Conservation (phyloP, 2,797 vertebrate genomes). For the Selene dorsalis region DNA sequence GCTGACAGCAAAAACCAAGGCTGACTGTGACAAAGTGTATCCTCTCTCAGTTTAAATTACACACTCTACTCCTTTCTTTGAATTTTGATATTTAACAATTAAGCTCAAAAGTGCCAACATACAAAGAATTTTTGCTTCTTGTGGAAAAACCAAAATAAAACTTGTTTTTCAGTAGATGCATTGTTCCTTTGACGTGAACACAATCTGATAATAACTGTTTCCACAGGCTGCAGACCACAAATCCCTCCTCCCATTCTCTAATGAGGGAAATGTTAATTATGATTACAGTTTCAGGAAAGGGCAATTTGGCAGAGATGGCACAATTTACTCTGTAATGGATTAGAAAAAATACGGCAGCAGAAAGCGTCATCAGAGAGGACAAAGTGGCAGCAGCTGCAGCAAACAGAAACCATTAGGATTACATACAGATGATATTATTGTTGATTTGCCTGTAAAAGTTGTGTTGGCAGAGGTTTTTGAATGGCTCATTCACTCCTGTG, state of each 20-base stretch:
- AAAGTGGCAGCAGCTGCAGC: conserved; percentile 8
- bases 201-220: conserved; percentile 17
- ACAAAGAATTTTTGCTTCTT: not conserved
- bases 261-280: conserved; percentile 56
- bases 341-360: conserved; percentile 20
- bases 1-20: not conserved
- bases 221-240: conserved; percentile 18
- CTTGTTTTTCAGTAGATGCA: not conserved
- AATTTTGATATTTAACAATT: not conserved
- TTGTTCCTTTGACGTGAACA: not conserved
- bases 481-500: conserved; percentile 6
- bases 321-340: conserved; percentile 4
- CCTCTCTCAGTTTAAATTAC: not conserved
- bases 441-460: conserved; percentile 39
- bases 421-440: not conserved
- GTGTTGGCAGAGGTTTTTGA: conserved; percentile 19
- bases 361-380: conserved; percentile 5
- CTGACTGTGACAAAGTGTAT: not conserved
- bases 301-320: conserved; percentile 14
- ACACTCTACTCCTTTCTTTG: not conserved
- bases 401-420: not conserved
- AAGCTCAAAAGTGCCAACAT: not conserved
- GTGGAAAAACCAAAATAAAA: not conserved
- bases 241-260: conserved; percentile 16
- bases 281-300: conserved; percentile 29